phyloP scores from a whole-genome alignment of 2,113 vertebrate genomes.

The Tachycineta bicolor region DNA sequence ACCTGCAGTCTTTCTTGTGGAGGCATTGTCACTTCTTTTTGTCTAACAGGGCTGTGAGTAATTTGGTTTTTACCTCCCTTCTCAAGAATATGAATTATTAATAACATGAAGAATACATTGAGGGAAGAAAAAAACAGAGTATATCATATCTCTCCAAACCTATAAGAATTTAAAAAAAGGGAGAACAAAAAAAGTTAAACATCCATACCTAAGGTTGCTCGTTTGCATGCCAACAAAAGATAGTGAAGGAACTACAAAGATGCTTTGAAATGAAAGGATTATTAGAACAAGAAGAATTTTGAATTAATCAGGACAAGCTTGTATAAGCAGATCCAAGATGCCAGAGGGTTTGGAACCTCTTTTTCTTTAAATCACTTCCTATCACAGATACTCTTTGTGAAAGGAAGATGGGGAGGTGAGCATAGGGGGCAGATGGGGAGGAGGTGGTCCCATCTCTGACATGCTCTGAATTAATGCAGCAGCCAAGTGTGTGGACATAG shows the following conservation, averaged over 20 bases:
- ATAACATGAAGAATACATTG: conserved; percentile 6
- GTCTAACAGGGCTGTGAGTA: conserved; percentile 1
- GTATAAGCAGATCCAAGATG: conserved; percentile 29
- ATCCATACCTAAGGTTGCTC: conserved; percentile 14
- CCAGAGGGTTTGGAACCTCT: conserved; percentile 39
- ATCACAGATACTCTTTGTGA: background rate
- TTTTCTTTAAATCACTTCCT: conserved; percentile 45
- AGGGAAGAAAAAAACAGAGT: background rate
- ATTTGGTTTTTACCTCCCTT: background rate
- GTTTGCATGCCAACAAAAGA: conserved; percentile 41
- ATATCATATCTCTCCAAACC: background rate
- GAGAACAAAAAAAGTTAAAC: conserved; percentile 33
- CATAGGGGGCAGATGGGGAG: background rate
- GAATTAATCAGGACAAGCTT: conserved; percentile 48
- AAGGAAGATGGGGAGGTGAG: background rate
- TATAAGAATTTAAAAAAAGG: background rate
- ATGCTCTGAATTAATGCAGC: conserved; percentile 21
- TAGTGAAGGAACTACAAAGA: conserved; percentile 35
- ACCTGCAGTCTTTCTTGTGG: background rate
- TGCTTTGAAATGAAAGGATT: conserved; percentile 52
- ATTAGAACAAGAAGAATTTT: conserved; percentile 56
- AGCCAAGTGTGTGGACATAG: background rate
- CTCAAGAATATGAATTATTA: conserved; percentile 54
- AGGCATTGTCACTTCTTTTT: conserved; percentile 19
- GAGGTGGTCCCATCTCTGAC: background rate